phyloP scores from a whole-genome alignment of 35 echinoderm and acorn worm species.

The Anneissia japonica region DNA sequence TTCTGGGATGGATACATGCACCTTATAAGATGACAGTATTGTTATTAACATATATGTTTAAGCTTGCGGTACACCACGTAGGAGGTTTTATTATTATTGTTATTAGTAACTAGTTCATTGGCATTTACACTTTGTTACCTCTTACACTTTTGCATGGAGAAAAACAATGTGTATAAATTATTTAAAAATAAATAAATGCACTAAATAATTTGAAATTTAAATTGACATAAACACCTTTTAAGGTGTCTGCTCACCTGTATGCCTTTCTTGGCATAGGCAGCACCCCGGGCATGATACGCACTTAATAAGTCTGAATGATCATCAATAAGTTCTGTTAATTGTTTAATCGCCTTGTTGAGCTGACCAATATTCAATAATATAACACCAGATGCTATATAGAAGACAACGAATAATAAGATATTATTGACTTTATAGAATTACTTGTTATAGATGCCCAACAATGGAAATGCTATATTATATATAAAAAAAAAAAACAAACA shows the following conservation, averaged over 20 bases:
- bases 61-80: no score
- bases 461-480: no score
- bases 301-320: conserved; percentile 58
- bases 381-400: conserved; percentile 47
- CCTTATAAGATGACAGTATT: no score
- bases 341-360: conserved; percentile 44
- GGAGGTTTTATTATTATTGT: no score
- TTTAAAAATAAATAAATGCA: neutral
- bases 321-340: conserved; percentile 50
- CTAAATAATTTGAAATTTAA: neutral
- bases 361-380: conserved; percentile 76
- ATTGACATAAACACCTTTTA: no score
- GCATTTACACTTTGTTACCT: no score
- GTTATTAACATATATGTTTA: no score
- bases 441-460: no score
- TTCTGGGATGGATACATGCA: no score
- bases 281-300: conserved; percentile 78
- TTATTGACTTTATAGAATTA: no score
- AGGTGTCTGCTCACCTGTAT: conserved; percentile 74
- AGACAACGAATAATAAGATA: neutral
- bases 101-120: no score
- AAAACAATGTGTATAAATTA: neutral
- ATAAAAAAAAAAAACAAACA: no score
- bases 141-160: neutral
- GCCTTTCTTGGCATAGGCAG: conserved; percentile 69